Evolutionary conservation across 2,797 vertebrate genomes (phyloP).

Genomic region (Tamandua tetradactyla): DNA sequence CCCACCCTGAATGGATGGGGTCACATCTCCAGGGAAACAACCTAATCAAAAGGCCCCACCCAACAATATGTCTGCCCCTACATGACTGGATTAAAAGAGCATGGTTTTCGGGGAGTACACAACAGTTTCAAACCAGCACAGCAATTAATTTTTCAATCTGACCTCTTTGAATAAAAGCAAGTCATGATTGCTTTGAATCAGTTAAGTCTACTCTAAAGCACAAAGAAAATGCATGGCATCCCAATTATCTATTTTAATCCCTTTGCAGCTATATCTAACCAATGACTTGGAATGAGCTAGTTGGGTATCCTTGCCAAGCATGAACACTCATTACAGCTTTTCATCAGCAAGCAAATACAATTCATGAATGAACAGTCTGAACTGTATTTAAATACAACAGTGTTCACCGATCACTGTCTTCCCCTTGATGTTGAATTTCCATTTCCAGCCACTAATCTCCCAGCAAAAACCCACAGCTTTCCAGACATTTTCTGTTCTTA

Average conservation of each 20-base stretch:
- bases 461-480: not conserved
- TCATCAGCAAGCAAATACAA: slow-evolving; percentile 34
- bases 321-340: not conserved
- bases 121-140: no score
- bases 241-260: slow-evolving; percentile 42
- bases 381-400: not conserved
- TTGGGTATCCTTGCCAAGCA: not conserved
- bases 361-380: not conserved
- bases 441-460: not conserved
- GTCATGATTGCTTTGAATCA: not conserved
- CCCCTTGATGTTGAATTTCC: not conserved
- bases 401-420: not conserved
- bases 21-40: no score
- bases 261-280: slow-evolving; percentile 17
- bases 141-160: not conserved
- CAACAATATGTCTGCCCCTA: no score
- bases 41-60: no score
- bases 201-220: not conserved
- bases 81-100: no score
- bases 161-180: not conserved
- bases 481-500: not conserved
- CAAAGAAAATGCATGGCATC: not conserved
- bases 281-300: slow-evolving; percentile 23
- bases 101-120: no score
- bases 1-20: no score